Conservation (phyloP, 2,797 vertebrate species). For the Takifugu rubripes region DNA sequence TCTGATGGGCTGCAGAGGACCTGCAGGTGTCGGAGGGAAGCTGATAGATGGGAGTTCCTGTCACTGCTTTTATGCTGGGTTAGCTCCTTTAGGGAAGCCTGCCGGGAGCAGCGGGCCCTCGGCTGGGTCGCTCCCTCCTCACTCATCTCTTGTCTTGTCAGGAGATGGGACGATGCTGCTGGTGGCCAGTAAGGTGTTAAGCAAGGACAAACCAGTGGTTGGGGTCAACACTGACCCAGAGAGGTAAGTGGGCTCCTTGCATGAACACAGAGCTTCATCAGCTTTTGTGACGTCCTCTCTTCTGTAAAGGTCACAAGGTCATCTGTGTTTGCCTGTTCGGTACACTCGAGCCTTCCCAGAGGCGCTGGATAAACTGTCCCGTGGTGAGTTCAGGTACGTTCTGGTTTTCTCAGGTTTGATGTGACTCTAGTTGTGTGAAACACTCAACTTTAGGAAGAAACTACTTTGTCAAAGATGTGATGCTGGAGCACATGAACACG, state of each 20-base stretch:
- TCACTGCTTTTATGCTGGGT: too few relatives aligned
- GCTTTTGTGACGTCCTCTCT: neutral
- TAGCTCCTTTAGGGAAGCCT: too few relatives aligned
- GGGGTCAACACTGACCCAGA: conserved; percentile 98
- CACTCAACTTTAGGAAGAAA: too few relatives aligned
- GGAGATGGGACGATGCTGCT: conserved; percentile 98
- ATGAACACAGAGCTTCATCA: conserved; percentile 14
- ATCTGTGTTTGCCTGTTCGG: conserved; percentile 91
- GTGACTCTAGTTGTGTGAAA: too few relatives aligned
- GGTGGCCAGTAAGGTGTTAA: conserved; percentile 94
- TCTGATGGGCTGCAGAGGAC: too few relatives aligned
- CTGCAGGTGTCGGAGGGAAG: too few relatives aligned
- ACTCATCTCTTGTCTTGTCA: conserved; percentile 45
- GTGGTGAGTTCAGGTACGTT: conserved; percentile 95
- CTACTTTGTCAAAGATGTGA: too few relatives aligned
- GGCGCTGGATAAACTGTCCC: conserved; percentile 86
- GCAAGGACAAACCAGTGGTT: conserved; percentile 91
- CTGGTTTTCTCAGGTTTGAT: too few relatives aligned
- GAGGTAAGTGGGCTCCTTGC: conserved; percentile 72
- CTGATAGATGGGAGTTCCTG: too few relatives aligned
- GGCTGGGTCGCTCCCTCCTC: neutral
- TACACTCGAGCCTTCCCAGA: conserved; percentile 91
- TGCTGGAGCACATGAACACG: too few relatives aligned
- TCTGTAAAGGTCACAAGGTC: conserved; percentile 88
- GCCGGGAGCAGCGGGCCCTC: too few relatives aligned